Evolutionary conservation across 1,140 invertebrate genomes (phyloP).

Genomic region (Helicoverpa armigera): DNA sequence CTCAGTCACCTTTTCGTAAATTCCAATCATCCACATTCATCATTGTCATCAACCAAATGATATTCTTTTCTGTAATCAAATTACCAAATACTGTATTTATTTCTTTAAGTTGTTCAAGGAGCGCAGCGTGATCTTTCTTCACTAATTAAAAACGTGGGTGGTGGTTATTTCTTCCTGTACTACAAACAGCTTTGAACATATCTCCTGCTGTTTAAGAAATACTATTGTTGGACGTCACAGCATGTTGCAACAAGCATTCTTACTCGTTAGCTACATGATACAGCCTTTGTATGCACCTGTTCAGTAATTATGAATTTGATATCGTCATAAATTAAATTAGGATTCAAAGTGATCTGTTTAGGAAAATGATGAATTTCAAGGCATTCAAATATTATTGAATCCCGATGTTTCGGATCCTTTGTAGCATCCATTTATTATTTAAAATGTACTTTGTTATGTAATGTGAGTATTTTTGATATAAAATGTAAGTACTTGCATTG

Average conservation of each 20-base stretch:
- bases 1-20: no score
- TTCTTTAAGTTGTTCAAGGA: background rate
- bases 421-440: no score
- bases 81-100: background rate
- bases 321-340: background rate
- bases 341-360: background rate
- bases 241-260: slow-evolving; percentile 18
- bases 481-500: no score
- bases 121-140: slow-evolving; percentile 19
- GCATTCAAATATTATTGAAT: no score
- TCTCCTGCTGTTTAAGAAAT: slow-evolving; percentile 22
- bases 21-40: no score
- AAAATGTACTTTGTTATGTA: no score
- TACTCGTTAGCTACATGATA: background rate
- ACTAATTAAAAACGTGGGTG: slow-evolving; percentile 40
- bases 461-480: no score
- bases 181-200: slow-evolving; percentile 11
- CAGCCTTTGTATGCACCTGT: slow-evolving; percentile 14
- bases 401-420: no score
- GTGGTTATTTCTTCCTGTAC: slow-evolving; percentile 20
- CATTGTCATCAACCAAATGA: no score
- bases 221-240: slow-evolving; percentile 20
- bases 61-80: no score
- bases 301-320: slow-evolving; percentile 18
- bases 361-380: no score